Conservation (phyloP, 2,797 vertebrate species). For the Enteromius afrohamiltoni region DNA sequence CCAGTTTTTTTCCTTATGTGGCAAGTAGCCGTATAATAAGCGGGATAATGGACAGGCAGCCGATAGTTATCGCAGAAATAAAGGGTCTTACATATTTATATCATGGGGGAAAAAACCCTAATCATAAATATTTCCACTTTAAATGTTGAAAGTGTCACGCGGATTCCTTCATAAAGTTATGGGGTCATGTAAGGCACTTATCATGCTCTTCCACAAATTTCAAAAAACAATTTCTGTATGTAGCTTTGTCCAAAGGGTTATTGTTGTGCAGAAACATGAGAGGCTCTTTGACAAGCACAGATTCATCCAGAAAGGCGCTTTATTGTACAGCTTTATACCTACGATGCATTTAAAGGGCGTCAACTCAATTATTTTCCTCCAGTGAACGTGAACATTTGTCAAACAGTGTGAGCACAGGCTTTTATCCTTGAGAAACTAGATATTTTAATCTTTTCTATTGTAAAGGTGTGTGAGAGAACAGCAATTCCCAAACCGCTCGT, state of each 20-base stretch:
- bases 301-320: background rate
- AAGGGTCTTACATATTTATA: too few relatives aligned
- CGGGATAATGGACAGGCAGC: too few relatives aligned
- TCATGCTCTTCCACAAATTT: background rate
- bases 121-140: background rate
- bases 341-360: background rate
- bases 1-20: too few relatives aligned
- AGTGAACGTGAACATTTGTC: background rate
- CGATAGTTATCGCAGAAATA: too few relatives aligned
- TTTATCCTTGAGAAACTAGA: background rate
- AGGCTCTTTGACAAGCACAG: background rate
- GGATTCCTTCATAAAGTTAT: background rate
- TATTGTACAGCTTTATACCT: background rate
- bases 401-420: background rate
- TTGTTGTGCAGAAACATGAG: background rate
- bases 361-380: background rate
- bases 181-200: background rate
- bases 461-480: background rate
- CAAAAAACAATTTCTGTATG: background rate
- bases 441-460: background rate
- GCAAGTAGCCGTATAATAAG: too few relatives aligned
- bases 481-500: background rate
- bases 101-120: background rate
- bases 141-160: background rate
- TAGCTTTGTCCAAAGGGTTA: background rate